Conservation (phyloP, 2,113 vertebrate genomes). For the Datnioides undecimradiatus region DNA sequence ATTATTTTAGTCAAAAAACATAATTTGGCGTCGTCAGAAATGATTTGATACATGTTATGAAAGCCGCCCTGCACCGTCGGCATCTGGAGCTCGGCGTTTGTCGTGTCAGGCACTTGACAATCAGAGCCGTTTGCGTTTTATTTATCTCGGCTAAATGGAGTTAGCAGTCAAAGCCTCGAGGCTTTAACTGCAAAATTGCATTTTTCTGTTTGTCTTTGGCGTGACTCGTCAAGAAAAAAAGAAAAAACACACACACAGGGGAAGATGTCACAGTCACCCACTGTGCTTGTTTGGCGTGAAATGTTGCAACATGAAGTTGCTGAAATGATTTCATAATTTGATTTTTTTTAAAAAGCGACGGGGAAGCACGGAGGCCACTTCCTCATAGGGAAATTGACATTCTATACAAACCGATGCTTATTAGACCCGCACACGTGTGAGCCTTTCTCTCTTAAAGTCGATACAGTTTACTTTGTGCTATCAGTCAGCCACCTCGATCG, state of each 20-base stretch:
- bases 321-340: conserved; percentile 59
- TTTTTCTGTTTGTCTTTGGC: conserved; percentile 45
- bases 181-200: not conserved
- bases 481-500: not conserved
- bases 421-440: not conserved
- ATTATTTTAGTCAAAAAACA: not conserved
- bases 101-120: not conserved
- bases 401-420: not conserved
- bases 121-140: conserved; percentile 1
- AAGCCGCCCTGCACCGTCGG: not conserved
- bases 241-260: no score
- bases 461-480: not conserved
- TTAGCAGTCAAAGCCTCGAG: not conserved
- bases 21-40: not conserved
- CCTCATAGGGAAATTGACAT: conserved; percentile 32
- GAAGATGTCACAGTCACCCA: not conserved
- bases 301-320: conserved; percentile 49
- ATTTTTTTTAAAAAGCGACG: conserved; percentile 21
- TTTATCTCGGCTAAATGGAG: conserved; percentile 15
- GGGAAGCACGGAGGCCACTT: conserved; percentile 57
- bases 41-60: not conserved
- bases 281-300: conserved; percentile 4
- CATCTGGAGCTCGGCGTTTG: not conserved
- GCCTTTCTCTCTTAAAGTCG: not conserved
- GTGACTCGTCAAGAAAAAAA: not conserved